Evolutionary conservation across 30 jellyfish, hydroid and myxozoan genomes (phyloP), one percentile per base, ranked within the genome.

Genomic region (Mastigias papua): DNA sequence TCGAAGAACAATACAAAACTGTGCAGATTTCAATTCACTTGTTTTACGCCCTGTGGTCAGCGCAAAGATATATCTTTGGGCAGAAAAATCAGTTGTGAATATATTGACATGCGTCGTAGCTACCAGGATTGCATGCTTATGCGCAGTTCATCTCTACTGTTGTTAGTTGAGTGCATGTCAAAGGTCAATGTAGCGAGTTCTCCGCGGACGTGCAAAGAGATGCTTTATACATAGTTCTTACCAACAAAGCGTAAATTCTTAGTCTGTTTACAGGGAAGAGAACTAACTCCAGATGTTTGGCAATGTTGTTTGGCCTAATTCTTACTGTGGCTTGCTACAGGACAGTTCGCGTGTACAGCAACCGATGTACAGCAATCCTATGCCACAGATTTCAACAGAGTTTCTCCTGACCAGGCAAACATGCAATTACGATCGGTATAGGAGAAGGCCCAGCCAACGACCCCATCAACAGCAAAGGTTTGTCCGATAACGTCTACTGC

Each of bases 301-400:
- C 25, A 61, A 73, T 64, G 77, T 65, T 23, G 73, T 85, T 80
- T 85, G 94, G 94, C 94, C 94, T 73, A 63, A 85, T 74, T 37
- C 88, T 8, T 85, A 85, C 63, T 58, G 94, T 33, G 82, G 94
- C 22, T 21, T 61, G 78, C 42, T 85, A 23, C 94, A 72, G 76
- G 94, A 85, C 32, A 35, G 33, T 58, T 85, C 94, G 88, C 94
- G 94, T 85, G 94, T 88, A 10, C 74, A 65, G 27, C 90, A 87
- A 26, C 86, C 80, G 21, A 57, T 75, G 32, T 75, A 87, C 90
- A 87, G 50, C 95, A 67, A 65, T 76, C 90, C 90, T 28, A 82
- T 76, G 70, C 95, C 77, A 32, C 95, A 76, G 85, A 75, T 77
- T 75, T 87, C 90, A 54, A 77, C 86, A 30, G 95, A 87, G 50